Evolutionary conservation across 2,888 invertebrate genomes (phyloP).

Genomic region (Dugesia japonica): DNA sequence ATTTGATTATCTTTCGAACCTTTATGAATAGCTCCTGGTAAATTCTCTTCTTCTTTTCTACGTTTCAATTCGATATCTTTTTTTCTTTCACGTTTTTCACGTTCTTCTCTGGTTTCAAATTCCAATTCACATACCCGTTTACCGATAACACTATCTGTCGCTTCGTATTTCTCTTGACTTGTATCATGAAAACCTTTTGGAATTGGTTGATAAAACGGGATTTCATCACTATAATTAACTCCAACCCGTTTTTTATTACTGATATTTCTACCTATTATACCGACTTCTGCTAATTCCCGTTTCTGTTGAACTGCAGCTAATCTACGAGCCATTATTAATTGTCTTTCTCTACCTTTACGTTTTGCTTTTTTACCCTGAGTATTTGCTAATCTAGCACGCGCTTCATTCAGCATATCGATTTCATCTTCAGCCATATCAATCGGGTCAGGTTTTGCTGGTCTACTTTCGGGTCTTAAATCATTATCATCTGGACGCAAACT

Average conservation of each 20-base stretch:
- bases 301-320: slow-evolving; percentile 89
- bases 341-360: slow-evolving; percentile 75
- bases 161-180: slow-evolving; percentile 23
- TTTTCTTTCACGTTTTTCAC: neutral
- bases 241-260: slow-evolving; percentile 51
- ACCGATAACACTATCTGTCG: slow-evolving; percentile 25
- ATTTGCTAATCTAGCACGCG: slow-evolving; percentile 87
- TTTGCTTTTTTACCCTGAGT: slow-evolving; percentile 65
- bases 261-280: slow-evolving; percentile 53
- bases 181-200: slow-evolving; percentile 80
- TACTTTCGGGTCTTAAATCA: slow-evolving; percentile 97
- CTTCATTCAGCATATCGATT: slow-evolving; percentile 95
- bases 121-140: neutral
- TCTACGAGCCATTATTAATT: slow-evolving; percentile 85
- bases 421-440: slow-evolving; percentile 99
- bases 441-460: slow-evolving; percentile 93
- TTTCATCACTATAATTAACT: slow-evolving; percentile 87
- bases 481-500: slow-evolving; percentile 91
- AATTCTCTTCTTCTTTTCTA: neutral
- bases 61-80: neutral
- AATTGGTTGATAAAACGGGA: slow-evolving; percentile 87
- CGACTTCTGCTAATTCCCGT: slow-evolving; percentile 87
- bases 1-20: neutral
- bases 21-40: neutral
- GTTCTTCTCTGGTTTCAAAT: neutral